A percentile compares a stretch with the other conserved stretches of the same genome.
Evolutionary conservation across 2,797 vertebrate genomes (phyloP).

Genomic region (Chaetodon trifasciatus): DNA sequence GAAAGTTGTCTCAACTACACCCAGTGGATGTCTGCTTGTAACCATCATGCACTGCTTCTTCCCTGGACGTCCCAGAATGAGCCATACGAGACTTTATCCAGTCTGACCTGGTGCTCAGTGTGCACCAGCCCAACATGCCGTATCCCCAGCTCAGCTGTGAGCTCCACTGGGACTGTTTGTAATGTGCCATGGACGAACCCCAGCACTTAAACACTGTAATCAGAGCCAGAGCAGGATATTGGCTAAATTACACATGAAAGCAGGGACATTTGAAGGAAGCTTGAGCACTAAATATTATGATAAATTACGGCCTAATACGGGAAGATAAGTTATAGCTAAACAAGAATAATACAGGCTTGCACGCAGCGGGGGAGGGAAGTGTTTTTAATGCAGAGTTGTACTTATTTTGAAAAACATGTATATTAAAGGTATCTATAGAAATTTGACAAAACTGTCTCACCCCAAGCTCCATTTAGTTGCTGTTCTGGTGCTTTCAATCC

Average conservation of each 20-base stretch:
- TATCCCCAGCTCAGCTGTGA: slow-evolving; percentile 70
- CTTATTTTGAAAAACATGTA: slow-evolving; percentile 35
- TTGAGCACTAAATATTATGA: slow-evolving; percentile 83
- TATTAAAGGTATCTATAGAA: slow-evolving; percentile 21
- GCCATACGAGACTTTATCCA: slow-evolving; percentile 1
- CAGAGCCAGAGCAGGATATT: slow-evolving; percentile 85
- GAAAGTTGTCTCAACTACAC: neutral
- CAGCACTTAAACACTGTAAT: slow-evolving; percentile 81
- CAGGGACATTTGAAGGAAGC: slow-evolving; percentile 81
- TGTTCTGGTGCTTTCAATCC: slow-evolving; percentile 9
- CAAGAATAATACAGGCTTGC: slow-evolving; percentile 78
- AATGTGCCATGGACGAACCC: slow-evolving; percentile 74
- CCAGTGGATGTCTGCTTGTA: slow-evolving; percentile 5
- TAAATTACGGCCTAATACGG: slow-evolving; percentile 81
- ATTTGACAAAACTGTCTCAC: slow-evolving; percentile 23
- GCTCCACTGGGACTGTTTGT: slow-evolving; percentile 74
- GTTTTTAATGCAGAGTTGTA: slow-evolving; percentile 34
- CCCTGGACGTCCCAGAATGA: slow-evolving; percentile 20
- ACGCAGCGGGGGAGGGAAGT: slow-evolving; percentile 54
- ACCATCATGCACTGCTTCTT: slow-evolving; percentile 34
- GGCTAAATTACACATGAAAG: slow-evolving; percentile 86
- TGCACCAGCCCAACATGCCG: slow-evolving; percentile 30
- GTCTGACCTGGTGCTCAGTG: slow-evolving; percentile 46
- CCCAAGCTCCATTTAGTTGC: slow-evolving; percentile 14
- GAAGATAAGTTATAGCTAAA: slow-evolving; percentile 76